Conservation (phyloP, 2,113 vertebrate species). For the Camelus dromedarius region DNA sequence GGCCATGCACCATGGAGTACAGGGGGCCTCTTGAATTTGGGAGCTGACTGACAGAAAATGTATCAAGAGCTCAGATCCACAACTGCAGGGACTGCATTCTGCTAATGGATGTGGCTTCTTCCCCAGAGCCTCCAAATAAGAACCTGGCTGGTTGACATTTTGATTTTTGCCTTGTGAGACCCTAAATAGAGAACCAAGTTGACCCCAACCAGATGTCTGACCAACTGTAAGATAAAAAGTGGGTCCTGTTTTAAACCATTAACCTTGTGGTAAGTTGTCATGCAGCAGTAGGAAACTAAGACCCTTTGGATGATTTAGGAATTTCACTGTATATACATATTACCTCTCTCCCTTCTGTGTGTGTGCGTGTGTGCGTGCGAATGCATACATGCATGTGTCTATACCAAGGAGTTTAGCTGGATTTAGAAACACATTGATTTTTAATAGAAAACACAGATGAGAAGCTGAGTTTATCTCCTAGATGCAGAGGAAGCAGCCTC, state of each 20-base stretch:
- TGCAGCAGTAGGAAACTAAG: not conserved
- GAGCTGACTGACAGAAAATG: not conserved
- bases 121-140: not conserved
- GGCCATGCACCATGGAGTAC: fast-evolving
- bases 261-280: not conserved
- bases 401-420: not conserved
- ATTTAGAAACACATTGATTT: not conserved
- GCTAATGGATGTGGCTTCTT: not conserved
- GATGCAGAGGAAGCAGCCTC: not conserved
- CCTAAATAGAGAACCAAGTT: not conserved
- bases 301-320: not conserved
- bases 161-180: not conserved
- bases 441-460: not conserved
- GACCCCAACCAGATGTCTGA: not conserved
- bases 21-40: not conserved
- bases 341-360: not conserved
- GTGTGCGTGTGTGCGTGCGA: not conserved
- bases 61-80: not conserved
- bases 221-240: not conserved
- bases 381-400: no score
- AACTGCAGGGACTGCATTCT: not conserved
- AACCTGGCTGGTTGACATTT: not conserved
- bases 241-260: fast-evolving
- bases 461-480: not conserved
- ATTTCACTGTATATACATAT: not conserved